Conservation (phyloP, 2,888 invertebrate species). For the Hyposoter dolosus region DNA sequence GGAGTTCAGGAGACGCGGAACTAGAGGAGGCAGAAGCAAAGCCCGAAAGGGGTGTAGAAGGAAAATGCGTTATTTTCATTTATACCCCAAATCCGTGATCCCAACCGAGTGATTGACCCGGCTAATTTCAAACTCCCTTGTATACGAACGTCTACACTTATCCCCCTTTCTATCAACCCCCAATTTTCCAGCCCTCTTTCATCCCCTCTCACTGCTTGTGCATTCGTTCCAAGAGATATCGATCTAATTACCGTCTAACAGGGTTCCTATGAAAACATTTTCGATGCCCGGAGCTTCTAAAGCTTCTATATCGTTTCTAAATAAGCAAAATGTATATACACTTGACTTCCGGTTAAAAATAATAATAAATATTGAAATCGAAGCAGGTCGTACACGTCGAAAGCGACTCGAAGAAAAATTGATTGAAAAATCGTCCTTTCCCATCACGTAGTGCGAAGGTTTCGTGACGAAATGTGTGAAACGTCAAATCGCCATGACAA, state of each 20-base stretch:
- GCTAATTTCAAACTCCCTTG: slow-evolving; percentile 56
- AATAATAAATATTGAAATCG: not conserved
- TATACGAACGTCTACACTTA: slow-evolving; percentile 59
- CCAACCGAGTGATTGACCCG: slow-evolving; percentile 68
- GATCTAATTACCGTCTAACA: slow-evolving; percentile 50
- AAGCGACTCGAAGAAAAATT: not conserved
- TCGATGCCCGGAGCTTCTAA: not conserved
- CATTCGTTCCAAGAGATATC: slow-evolving; percentile 53
- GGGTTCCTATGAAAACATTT: slow-evolving; percentile 22
- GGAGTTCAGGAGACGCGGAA: slow-evolving; percentile 35
- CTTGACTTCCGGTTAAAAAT: not conserved
- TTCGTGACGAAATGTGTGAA: not conserved
- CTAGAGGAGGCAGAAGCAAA: slow-evolving; percentile 47
- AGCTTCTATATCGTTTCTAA: not conserved
- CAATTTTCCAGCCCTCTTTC: slow-evolving; percentile 20
- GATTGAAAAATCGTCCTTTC: not conserved
- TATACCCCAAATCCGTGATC: slow-evolving; percentile 55
- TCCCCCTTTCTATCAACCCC: slow-evolving; percentile 62
- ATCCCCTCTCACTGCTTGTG: slow-evolving; percentile 22
- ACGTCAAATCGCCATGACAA: not conserved
- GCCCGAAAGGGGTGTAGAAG: slow-evolving; percentile 54
- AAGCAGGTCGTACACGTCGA: not conserved
- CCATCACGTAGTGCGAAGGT: not conserved
- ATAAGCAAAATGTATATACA: not conserved
- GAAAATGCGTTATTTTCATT: slow-evolving; percentile 62